Evolutionary conservation across 2,113 vertebrate species (phyloP).

Genomic region (Falcunculus frontatus): DNA sequence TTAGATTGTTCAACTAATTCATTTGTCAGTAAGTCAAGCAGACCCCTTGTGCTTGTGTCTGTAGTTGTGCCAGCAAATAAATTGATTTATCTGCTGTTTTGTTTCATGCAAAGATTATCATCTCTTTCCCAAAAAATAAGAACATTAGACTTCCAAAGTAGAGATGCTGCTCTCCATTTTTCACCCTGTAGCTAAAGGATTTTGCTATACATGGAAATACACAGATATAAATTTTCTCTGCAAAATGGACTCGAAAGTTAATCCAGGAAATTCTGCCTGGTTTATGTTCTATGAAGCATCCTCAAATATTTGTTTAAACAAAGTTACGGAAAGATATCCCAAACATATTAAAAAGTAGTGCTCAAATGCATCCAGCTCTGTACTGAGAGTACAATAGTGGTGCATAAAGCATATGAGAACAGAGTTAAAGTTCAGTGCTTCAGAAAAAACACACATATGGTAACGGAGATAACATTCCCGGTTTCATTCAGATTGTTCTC

Average conservation of each 20-base stretch:
- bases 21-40: not conserved
- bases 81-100: not conserved
- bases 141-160: not conserved
- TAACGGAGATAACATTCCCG: not conserved
- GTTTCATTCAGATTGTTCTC: not conserved
- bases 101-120: not conserved
- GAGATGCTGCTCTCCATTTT: not conserved
- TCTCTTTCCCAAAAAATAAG: not conserved
- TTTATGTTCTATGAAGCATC: not conserved
- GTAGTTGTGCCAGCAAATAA: not conserved
- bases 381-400: not conserved
- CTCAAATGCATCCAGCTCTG: not conserved
- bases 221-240: not conserved
- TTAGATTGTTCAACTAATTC: slow-evolving; percentile 13
- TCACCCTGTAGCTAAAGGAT: not conserved
- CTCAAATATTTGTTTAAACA: not conserved
- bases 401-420: not conserved
- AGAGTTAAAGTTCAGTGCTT: not conserved
- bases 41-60: not conserved
- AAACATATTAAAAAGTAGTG: not conserved
- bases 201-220: not conserved
- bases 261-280: not conserved
- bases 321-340: not conserved
- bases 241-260: not conserved
- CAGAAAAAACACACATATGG: not conserved